phyloP scores from a whole-genome alignment of 2,113 vertebrate genomes.

The Vireo altiloquus region DNA sequence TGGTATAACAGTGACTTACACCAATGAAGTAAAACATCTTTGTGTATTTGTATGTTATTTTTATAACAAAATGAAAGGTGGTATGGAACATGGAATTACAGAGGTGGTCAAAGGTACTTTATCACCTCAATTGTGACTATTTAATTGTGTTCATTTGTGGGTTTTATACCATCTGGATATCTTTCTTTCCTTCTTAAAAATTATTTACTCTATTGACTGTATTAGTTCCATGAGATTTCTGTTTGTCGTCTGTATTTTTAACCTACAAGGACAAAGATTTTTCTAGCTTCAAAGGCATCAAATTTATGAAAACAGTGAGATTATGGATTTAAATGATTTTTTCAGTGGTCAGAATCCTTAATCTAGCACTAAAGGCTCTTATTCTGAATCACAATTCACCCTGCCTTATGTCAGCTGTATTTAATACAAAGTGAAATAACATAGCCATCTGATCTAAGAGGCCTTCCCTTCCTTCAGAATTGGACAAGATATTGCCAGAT shows the following conservation, averaged over 20 bases:
- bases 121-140: not conserved
- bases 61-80: not conserved
- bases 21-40: not conserved
- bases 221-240: not conserved
- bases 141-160: accelerated
- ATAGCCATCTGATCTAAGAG: not conserved
- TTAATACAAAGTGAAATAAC: not conserved
- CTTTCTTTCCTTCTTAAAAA: not conserved
- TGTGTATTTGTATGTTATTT: not conserved
- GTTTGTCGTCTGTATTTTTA: not conserved
- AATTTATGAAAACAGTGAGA: not conserved
- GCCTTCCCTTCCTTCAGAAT: not conserved
- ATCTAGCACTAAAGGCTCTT: not conserved
- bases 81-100: not conserved
- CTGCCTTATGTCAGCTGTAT: not conserved
- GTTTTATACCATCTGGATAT: not conserved
- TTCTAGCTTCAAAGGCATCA: not conserved
- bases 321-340: not conserved
- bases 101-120: not conserved
- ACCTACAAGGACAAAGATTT: not conserved
- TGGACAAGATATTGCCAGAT: not conserved
- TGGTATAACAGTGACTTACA: not conserved
- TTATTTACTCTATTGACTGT: not conserved
- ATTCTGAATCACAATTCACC: not conserved
- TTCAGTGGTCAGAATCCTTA: not conserved